phyloP scores from a whole-genome alignment of 2,888 invertebrate species.

The Oxytorus armatus region DNA sequence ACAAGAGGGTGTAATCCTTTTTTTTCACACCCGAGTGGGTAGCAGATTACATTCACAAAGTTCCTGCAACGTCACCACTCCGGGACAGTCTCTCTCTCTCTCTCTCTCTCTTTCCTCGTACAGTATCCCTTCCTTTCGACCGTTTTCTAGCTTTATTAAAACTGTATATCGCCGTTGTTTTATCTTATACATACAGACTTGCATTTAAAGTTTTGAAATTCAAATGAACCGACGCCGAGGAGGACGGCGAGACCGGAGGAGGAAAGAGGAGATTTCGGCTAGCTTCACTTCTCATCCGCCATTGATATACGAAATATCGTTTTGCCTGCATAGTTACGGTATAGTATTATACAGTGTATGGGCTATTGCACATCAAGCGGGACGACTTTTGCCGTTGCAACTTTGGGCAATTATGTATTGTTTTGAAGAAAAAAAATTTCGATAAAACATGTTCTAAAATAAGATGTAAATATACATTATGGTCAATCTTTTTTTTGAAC shows the following conservation, averaged over 20 bases:
- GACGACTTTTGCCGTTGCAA: no score
- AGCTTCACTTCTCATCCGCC: slow-evolving; percentile 72
- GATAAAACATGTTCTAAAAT: no score
- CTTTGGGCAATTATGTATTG: neutral
- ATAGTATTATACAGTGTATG: slow-evolving; percentile 8
- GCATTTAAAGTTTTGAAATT: slow-evolving; percentile 80
- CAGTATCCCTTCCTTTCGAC: slow-evolving; percentile 40
- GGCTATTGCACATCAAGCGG: neutral
- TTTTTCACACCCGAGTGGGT: slow-evolving; percentile 54
- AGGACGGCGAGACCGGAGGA: slow-evolving; percentile 28
- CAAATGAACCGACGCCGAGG: slow-evolving; percentile 74
- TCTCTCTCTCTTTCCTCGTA: slow-evolving; percentile 38
- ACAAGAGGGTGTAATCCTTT: slow-evolving; percentile 30
- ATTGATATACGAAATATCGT: slow-evolving; percentile 80
- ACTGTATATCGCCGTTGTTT: slow-evolving; percentile 78
- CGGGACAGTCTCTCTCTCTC: slow-evolving; percentile 2
- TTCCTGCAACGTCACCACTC: slow-evolving; percentile 63
- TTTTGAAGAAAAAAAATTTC: neutral
- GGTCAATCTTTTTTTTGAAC: neutral
- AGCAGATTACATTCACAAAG: slow-evolving; percentile 70
- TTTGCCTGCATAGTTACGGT: slow-evolving; percentile 47
- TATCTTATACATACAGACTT: slow-evolving; percentile 79
- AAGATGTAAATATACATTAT: no score
- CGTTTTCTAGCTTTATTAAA: slow-evolving; percentile 78
- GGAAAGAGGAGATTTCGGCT: slow-evolving; percentile 24